Percentiles rank a stretch among this genome's conserved stretches.
Evolutionary conservation across 2,797 vertebrate species (phyloP).

Genomic region (Sebastes variabilis): DNA sequence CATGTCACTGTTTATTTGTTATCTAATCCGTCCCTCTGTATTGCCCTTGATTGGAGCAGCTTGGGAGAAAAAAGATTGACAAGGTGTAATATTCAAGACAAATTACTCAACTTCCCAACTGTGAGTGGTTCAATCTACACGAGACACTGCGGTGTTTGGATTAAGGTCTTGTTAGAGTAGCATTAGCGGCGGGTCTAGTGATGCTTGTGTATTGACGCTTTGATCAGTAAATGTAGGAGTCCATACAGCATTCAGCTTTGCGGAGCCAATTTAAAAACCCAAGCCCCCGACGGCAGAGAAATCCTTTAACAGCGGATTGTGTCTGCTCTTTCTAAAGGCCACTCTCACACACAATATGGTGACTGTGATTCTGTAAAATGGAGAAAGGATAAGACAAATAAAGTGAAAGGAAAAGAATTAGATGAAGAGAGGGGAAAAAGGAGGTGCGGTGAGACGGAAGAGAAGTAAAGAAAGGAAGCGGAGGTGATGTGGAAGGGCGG

Average conservation of each 20-base stretch:
- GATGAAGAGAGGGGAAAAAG: not conserved
- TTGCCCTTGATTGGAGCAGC: constrained; percentile 69
- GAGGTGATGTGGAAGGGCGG: constrained; percentile 37
- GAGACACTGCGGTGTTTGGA: constrained; percentile 29
- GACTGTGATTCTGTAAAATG: constrained; percentile 30
- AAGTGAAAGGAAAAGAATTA: constrained; percentile 8
- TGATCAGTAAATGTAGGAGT: constrained; percentile 52
- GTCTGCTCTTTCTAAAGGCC: constrained; percentile 36
- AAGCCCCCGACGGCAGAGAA: constrained; percentile 19
- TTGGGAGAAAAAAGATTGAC: constrained; percentile 51
- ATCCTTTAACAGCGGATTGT: constrained; percentile 17
- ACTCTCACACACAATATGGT: constrained; percentile 6
- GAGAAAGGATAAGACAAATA: constrained; percentile 24
- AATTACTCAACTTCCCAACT: constrained; percentile 63
- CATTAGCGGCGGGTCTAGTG: constrained; percentile 12
- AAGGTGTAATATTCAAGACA: constrained; percentile 71
- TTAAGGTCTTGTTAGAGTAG: constrained; percentile 42
- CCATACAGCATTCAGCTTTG: constrained; percentile 23
- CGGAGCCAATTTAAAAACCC: constrained; percentile 41
- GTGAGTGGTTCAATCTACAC: constrained; percentile 51
- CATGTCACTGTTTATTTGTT: constrained; percentile 74
- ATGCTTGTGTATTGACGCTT: constrained; percentile 44
- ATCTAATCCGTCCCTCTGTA: constrained; percentile 71
- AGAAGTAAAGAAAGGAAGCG: constrained; percentile 39
- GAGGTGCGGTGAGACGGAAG: constrained; percentile 11